Evolutionary conservation across 2,888 invertebrate genomes (phyloP).

Genomic region (Habrosyne pyritoides): DNA sequence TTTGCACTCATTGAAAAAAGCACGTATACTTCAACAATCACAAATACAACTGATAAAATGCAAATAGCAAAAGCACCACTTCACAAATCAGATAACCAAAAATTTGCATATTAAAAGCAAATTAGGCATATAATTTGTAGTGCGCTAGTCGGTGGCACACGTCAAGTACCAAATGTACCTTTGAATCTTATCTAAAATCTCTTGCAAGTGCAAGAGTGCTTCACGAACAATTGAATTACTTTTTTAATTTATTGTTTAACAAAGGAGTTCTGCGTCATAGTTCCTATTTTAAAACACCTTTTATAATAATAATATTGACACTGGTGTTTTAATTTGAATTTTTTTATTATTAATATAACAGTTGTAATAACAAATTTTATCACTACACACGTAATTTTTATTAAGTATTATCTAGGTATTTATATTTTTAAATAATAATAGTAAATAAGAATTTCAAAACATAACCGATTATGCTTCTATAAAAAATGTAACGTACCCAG

Average conservation of each 20-base stretch:
- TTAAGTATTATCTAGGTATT: too few relatives aligned
- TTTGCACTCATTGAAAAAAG: not conserved
- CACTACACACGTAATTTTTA: too few relatives aligned
- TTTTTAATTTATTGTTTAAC: conserved; percentile 6
- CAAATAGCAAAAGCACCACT: conserved; percentile 55
- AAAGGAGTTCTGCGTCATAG: not conserved
- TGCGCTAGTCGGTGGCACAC: conserved; percentile 50
- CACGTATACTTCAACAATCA: conserved; percentile 4
- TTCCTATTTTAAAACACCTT: not conserved
- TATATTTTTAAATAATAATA: too few relatives aligned
- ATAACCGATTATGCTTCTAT: conserved; percentile 69
- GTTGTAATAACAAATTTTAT: too few relatives aligned
- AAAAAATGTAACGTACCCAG: conserved; percentile 67
- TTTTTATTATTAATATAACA: too few relatives aligned
- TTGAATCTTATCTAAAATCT: conserved; percentile 67
- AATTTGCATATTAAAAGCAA: conserved; percentile 60
- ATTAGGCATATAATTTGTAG: conserved; percentile 71
- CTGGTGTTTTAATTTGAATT: too few relatives aligned
- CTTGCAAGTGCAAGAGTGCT: conserved; percentile 32
- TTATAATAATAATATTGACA: too few relatives aligned
- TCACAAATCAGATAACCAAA: conserved; percentile 61
- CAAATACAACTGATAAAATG: conserved; percentile 18
- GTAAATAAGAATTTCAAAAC: conserved; percentile 29
- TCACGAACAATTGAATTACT: conserved; percentile 12
- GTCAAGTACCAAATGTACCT: conserved; percentile 66